Evolutionary conservation across 2,113 vertebrate species (phyloP), one percentile per base, ranked within the genome.

Genomic region (Chaetodon auriga): DNA sequence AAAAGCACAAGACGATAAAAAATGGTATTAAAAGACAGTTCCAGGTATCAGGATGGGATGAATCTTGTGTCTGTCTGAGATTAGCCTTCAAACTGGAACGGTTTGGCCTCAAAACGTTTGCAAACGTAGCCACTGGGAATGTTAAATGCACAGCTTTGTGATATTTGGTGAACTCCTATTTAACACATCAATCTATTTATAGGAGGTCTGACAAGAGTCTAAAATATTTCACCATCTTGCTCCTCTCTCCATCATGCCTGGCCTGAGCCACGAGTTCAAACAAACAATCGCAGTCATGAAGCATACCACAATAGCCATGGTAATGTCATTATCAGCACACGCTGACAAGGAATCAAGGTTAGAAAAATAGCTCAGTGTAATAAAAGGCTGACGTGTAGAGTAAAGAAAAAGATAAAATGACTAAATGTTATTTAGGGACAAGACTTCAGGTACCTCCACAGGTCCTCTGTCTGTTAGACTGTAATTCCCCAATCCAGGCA

Each of bases 251-350:
- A 60, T 92, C 81, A 80, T 78, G 25, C 30, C 71, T 85, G 75
- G 53, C 82, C 89, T 14, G 23, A 85, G 85, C 80, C 61, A 49
- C 6, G 36, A 68, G 88, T 93, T 92, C 88, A 93, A 86, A 87
- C 87, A 87, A 91, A 92, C 87, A 91, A 83, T 48, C 8, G 6
- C n/a, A 85, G 75, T 78, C 62, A 62, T 78, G 84, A 76, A 64
- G 73, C 86, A 79, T 75, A 84, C 76, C 86, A 58, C 77, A 74
- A 78, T 57, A 73, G 60, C 82, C 54, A 92, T 93, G 92, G 91
- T 91, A 94, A 92, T 92, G 87, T 92, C 89, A 94, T 93, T 90
- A 94, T 84, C 81, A 61, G 73, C 73, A 57, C 38, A 51, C 51
- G 58, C 7, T 41, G 69, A 72, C 53, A n/a, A 30, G 46, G 23